Evolutionary conservation across 1,140 invertebrate species (phyloP), one percentile per base, ranked within the genome.

Genomic region (Octopus sinensis): DNA sequence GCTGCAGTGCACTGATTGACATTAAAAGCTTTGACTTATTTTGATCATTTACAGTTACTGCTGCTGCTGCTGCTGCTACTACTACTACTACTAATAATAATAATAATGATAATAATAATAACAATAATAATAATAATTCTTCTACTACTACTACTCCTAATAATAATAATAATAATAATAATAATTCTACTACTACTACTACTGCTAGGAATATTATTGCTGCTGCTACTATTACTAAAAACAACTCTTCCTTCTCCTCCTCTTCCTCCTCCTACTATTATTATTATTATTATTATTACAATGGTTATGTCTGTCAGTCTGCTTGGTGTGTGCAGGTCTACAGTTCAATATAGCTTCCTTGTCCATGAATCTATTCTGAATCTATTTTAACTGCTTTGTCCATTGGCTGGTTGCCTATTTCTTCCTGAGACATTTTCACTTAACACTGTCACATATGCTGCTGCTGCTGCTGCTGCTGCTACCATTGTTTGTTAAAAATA

Each of bases 311-410:
- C 68, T n/a, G 23, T 77, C 30, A 52, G 52, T 77, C 23, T 77
- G 30, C 76, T 77, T 77, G 76, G 76, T 77, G 43, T 77, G 76
- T 77, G 76, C 76, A 77, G 76, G 76, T 77, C 76, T 43, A 51
- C 76, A 43, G 76, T 77, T 52, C 7, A 13, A 53, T 53, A 43
- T 77, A 43, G 76, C 76, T 77, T 77, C 7, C 17, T 9, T 77
- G 76, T 77, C 76, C 52, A 77, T 77, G 23, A 51, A 77, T 51
- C 76, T 13, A 13, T n/a, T 68, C 62, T 68, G 12, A 12, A 77
- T 43, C 43, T 5, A n/a, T 17, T 43, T 43, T 53, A 77, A n/a
- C 17, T 17, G 23, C 52, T 23, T 68, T 68, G 12, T 68, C 62
- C 62, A 13, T 51, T 52, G 52, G 17, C 30, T 77, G 43, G 76